Evolutionary conservation across 2,113 vertebrate species (phyloP).

Genomic region (Etia nguti): DNA sequence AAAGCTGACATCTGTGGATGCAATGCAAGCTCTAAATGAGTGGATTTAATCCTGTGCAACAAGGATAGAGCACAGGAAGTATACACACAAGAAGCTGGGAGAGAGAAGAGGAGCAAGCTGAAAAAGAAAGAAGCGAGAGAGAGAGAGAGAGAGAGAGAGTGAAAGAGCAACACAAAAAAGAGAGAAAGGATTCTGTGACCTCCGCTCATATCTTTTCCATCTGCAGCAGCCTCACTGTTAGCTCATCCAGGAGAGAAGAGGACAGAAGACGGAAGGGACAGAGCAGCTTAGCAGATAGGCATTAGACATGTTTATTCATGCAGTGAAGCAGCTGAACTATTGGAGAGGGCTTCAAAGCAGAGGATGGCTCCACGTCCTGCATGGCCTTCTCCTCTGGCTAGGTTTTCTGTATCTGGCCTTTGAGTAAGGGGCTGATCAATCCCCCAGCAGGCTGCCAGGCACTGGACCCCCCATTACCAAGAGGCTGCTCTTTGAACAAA

Average conservation of each 20-base stretch:
- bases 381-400: constrained; percentile 68
- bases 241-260: constrained; percentile 28
- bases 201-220: constrained; percentile 21
- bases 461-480: constrained; percentile 55
- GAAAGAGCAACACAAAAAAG: constrained; percentile 10
- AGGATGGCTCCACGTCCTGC: constrained; percentile 45
- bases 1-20: constrained; percentile 77
- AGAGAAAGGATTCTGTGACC: constrained; percentile 27
- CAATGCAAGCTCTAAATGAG: constrained; percentile 69
- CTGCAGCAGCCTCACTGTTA: constrained; percentile 3
- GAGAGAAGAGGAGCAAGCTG: not conserved
- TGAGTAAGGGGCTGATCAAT: constrained; percentile 73
- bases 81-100: constrained; percentile 25
- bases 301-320: constrained; percentile 58
- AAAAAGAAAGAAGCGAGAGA: constrained; percentile 1
- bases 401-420: constrained; percentile 66
- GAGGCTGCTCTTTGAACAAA: constrained; percentile 72
- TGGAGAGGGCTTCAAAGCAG: constrained; percentile 62
- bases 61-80: constrained; percentile 55
- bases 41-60: constrained; percentile 71
- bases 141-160: not conserved
- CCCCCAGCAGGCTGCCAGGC: constrained; percentile 58
- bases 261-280: constrained; percentile 24
- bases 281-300: constrained; percentile 32
- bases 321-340: constrained; percentile 51